Base-by-base conservation (phyloP, 2,888 invertebrate species). In the Apocheima hispidaria region DNA sequence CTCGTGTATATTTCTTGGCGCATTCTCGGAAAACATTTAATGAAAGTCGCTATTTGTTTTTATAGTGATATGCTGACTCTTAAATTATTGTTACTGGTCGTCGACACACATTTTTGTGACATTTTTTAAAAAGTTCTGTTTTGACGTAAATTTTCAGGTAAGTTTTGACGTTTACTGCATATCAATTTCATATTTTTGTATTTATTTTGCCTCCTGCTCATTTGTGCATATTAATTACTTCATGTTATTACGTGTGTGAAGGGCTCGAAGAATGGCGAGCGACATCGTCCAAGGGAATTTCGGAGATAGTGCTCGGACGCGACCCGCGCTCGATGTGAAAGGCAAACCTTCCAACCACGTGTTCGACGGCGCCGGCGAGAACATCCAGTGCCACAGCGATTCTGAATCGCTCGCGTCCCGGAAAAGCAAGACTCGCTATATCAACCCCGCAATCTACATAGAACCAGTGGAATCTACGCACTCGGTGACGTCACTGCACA, bases 371-470 rank as follows among this genome's bases (percentile, higher is more conserved):
- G 90, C 92, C 10, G 92, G 92, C 18, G 92, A 92, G 70, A 84
- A 92, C 60, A 72, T 89, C 23, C 86, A 88, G 58, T 90, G 84
- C 65, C 82, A 88, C 69, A 91, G 91, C 72, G 92, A 92, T 68
- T 88, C 90, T 0, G 92, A 92, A 65, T 92, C 91, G 0, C 55
- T 80, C 20, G 84, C 74, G 0, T 90, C 91, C 1, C 79, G 82
- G 46, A 87, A 88, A 54, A 90, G 88, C 73, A 91, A 85, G 72
- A 88, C 90, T 4, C 92, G 94, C 60, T 94, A 94, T 72, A 93
- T 95, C 52, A 94, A 95, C 76, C 93, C 94, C 0, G 94, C 95
- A 5, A 94, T 94, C 66, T 94, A 92, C 65, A 90, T 94, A 1
- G 95, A 94, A 75, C 87, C 90, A 0, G 82, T 93, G 0, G 87